Conservation (phyloP, 2,888 invertebrate genomes). For the Invenusta paracnida region DNA sequence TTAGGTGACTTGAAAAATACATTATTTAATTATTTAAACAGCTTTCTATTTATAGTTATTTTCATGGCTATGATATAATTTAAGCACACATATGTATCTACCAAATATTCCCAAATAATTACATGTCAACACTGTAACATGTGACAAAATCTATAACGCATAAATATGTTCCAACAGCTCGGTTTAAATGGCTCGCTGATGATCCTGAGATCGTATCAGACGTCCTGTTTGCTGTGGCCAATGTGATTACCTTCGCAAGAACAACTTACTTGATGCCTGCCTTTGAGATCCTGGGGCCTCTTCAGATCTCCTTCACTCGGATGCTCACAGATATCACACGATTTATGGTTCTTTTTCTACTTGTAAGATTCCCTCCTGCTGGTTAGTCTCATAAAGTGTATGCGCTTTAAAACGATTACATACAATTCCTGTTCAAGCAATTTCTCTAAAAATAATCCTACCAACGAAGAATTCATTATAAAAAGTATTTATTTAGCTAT, state of each 20-base stretch:
- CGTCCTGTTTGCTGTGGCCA: constrained; percentile 60
- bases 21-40: too few relatives aligned
- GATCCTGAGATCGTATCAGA: constrained; percentile 61
- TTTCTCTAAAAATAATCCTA: too few relatives aligned
- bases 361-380: constrained; percentile 57
- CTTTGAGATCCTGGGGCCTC: constrained; percentile 59
- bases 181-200: constrained; percentile 58
- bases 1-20: too few relatives aligned
- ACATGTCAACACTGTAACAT: too few relatives aligned
- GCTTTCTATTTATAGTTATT: too few relatives aligned
- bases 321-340: constrained; percentile 61
- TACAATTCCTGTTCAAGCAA: not conserved
- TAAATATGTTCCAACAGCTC: too few relatives aligned
- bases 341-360: constrained; percentile 59
- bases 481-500: too few relatives aligned
- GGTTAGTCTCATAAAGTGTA: constrained; percentile 4
- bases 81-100: too few relatives aligned
- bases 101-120: not conserved
- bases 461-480: too few relatives aligned
- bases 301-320: constrained; percentile 59
- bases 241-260: constrained; percentile 59
- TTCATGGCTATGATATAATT: too few relatives aligned
- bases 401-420: not conserved
- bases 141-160: too few relatives aligned
- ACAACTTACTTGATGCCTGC: constrained; percentile 61